Evolutionary conservation across 2,113 vertebrate genomes (phyloP).

Genomic region (Heterotilapia buettikoferi): DNA sequence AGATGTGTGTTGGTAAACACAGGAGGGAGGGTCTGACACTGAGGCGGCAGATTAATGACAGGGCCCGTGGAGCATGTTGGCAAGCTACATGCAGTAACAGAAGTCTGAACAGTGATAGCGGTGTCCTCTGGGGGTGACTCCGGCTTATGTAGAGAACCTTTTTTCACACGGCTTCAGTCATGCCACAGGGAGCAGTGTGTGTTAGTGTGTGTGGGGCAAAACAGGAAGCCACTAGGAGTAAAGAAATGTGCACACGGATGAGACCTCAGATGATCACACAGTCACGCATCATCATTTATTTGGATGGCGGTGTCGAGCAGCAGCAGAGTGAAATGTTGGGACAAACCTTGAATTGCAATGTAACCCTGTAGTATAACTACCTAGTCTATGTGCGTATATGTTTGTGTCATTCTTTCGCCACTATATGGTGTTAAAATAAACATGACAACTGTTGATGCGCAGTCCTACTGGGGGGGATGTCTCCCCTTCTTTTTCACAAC

Average conservation of each 20-base stretch:
- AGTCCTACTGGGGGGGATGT: not conserved
- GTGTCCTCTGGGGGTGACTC: not conserved
- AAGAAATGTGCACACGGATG: not conserved
- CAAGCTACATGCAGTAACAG: conserved; percentile 20
- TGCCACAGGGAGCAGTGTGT: not conserved
- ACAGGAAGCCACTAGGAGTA: not conserved
- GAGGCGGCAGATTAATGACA: not conserved
- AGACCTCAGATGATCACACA: not conserved
- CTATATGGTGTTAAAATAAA: conserved; percentile 18
- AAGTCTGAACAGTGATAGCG: not conserved
- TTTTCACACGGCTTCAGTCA: conserved; percentile 18
- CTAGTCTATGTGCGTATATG: not conserved
- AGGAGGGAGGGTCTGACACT: not conserved
- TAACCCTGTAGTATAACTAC: not conserved
- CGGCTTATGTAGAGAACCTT: not conserved
- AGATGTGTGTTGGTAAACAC: not conserved
- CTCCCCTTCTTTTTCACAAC: not conserved
- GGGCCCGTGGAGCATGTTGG: not conserved
- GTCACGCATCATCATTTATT: not conserved
- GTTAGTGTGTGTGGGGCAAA: not conserved
- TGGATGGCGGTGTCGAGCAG: not conserved
- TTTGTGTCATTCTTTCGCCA: not conserved
- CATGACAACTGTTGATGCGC: not conserved
- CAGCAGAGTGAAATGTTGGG: not conserved
- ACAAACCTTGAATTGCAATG: not conserved